A percentile compares a stretch with the other conserved stretches of the same genome.
phyloP scores from a whole-genome alignment of 1,140 invertebrate genomes.

The Phortica variegata region DNA sequence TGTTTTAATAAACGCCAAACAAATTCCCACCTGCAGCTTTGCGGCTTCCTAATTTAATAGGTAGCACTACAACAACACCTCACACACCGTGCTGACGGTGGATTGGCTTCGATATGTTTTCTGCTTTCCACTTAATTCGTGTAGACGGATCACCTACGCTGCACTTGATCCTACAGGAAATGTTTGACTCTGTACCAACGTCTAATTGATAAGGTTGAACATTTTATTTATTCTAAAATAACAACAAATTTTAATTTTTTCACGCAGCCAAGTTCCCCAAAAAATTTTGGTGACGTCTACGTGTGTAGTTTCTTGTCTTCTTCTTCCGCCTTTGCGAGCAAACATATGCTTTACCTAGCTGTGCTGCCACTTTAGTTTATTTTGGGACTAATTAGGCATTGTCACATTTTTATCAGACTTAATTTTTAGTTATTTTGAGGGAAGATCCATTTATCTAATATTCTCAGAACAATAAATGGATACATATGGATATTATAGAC shows the following conservation, averaged over 20 bases:
- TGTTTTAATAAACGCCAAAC: conserved; percentile 10
- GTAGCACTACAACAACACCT: conserved; percentile 14
- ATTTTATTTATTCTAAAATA: conserved; percentile 20
- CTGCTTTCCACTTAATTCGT: conserved; percentile 1
- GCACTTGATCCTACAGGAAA: conserved; percentile 12
- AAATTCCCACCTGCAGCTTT: conserved; percentile 25
- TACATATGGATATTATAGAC: no score
- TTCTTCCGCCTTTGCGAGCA: no score
- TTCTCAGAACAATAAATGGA: no score
- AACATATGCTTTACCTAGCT: no score
- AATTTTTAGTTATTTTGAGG: no score
- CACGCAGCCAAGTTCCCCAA: conserved; percentile 17
- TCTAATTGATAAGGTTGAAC: conserved; percentile 20
- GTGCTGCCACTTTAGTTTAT: no score
- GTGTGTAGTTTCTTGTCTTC: no score
- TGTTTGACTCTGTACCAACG: conserved; percentile 16
- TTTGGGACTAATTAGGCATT: no score
- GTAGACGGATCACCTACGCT: conserved; percentile 12
- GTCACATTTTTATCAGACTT: no score
- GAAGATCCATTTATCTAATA: no score
- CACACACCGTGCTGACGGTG: background rate
- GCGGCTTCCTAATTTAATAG: conserved; percentile 25
- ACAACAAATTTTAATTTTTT: no score
- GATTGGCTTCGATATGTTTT: conserved; percentile 14
- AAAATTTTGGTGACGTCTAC: conserved; percentile 49